Evolutionary conservation across 2,888 invertebrate genomes (phyloP), one percentile per base, ranked within the genome.

Genomic region (Leucania comma): DNA sequence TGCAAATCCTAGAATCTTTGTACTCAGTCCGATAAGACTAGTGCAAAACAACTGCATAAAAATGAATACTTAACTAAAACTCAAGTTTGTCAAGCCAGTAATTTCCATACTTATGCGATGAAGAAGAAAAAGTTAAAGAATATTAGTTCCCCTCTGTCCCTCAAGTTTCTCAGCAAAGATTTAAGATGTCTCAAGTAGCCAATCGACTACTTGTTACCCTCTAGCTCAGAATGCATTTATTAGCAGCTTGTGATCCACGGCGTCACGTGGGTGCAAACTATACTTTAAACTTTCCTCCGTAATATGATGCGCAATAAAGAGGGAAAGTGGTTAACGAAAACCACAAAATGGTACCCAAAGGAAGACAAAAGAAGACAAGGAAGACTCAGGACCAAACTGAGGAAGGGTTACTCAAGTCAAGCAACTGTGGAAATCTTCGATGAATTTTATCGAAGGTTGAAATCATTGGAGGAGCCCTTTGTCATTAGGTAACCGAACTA

Each of bases 151-250:
- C 73, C 29, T 22, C 46, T 46, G n/a, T 29, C 46, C 24, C 29
- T 78, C 54, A 51, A 66, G 50, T 72, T 72, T 56, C 20, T 67
- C 53, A 12, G 46, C 6, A 26, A 62, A 72, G 35, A 72, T 62
- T 76, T 42, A 54, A 72, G 73, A 62, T 58, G 24, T 59, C 53
- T 61, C n/a, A 62, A 54, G 78, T 48, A 60, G 10, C 29, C 51
- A 78, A 64, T 78, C 50, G 22, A 60, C 35, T 69, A 29, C 58
- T 65, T 59, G 66, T 61, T 20, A 50, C 35, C 56, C 32, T 68
- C 50, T 58, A 22, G 29, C 5, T 20, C 38, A 59, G 58, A 75
- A 59, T 22, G 22, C 20, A 50, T 77, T 63, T 5, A 46, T 20
- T 46, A 46, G 20, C 20, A 20, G 35, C 35, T 35, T 2, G 2